Evolutionary conservation across 2,113 vertebrate species (phyloP).

Genomic region (Corythornis madagascariensis): DNA sequence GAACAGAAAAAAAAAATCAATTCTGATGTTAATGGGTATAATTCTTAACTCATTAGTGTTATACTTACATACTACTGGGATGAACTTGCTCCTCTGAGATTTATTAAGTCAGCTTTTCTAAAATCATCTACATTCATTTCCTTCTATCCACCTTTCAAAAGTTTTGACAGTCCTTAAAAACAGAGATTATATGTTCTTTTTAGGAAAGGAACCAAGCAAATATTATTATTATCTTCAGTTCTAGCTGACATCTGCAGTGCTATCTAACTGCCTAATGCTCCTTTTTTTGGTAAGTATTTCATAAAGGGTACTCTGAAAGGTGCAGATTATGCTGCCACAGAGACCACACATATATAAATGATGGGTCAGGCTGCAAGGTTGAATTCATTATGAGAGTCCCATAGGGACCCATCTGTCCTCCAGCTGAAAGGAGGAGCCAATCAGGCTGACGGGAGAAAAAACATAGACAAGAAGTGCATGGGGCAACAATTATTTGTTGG

Average conservation of each 20-base stretch:
- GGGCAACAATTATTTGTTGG: not conserved
- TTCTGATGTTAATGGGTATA: conserved; percentile 45
- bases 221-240: accelerated
- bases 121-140: conserved; percentile 21
- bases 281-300: not conserved
- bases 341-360: not conserved
- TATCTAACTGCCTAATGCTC: not conserved
- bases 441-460: not conserved
- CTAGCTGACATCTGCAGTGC: too few species aligned
- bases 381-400: conserved; percentile 5
- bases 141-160: conserved; percentile 15
- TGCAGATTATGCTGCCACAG: not conserved
- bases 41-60: conserved; percentile 40
- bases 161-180: not conserved
- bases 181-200: not conserved
- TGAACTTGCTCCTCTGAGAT: conserved; percentile 34
- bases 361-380: not conserved
- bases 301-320: not conserved
- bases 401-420: conserved; percentile 2
- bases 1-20: conserved; percentile 43
- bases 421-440: not conserved
- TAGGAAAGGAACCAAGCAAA: not conserved
- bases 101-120: conserved; percentile 37
- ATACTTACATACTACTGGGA: conserved; percentile 28
- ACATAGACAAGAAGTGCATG: not conserved